Base-by-base conservation (phyloP, 2,113 vertebrate genomes). In the Myotis davidii region DNA sequence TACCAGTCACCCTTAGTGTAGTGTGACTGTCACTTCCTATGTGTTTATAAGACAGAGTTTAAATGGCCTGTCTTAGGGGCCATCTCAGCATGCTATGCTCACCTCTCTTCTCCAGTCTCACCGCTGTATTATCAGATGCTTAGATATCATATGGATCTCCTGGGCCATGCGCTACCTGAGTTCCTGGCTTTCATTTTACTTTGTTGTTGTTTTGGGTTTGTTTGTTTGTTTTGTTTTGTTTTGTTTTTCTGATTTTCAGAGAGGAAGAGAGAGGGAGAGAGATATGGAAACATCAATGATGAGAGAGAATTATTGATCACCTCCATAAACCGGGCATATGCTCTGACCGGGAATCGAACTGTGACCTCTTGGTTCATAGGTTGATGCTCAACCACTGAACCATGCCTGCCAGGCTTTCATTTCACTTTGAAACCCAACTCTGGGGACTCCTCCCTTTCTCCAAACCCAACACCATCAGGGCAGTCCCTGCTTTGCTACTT, bases 381-480 rank as follows among this genome's bases (percentile, higher is more conserved):
- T 61, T 61, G 56, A 61, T 61, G 56, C 23, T 61, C 10, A 27
- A 25, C 56, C 56, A 61, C 56, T 59, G 23, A 61, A 10, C 56
- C 56, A 27, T 61, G 56, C 9, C 23, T 61, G 23, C 23, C 56
- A 61, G 23, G 45, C 25, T 88, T 84, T 64, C n/a, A 10, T 92
- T 91, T 74, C 39, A 50, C 32, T 32, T 56, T 93, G 27, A 61
- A 93, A 91, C 27, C 9, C 9, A 37, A 67, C 4, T 3, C 23
- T 17, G 9, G 9, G 4, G 34, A 37, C 13, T 6, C 4, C 18
- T 64, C 3, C 23, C 18, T 84, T 85, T 64, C 16, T 85, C 61
- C 37, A 32, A 17, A 1, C 3, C 9, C 0, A 1, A 37, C 18
- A 39, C 21, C 6, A 0, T 34, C 37, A 34, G 5, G 9, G 6